Conservation (phyloP, 2,888 invertebrate species). For the Diarsia rubi region DNA sequence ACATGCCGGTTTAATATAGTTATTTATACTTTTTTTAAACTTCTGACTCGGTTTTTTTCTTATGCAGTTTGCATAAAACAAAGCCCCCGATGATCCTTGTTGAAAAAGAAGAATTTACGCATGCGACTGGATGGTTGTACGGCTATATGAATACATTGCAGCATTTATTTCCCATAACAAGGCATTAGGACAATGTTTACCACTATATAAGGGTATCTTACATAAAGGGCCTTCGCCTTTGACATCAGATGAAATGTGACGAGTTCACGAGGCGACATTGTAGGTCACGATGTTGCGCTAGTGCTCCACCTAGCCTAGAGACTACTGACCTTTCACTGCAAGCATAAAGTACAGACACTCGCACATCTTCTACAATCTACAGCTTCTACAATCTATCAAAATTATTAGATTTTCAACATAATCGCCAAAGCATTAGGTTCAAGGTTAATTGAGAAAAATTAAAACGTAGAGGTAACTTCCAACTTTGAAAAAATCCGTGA, state of each 20-base stretch:
- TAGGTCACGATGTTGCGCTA: constrained; percentile 35
- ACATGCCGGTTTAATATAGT: no score
- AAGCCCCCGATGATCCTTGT: background rate
- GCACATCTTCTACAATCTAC: no score
- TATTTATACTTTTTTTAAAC: no score
- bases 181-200: background rate
- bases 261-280: constrained; percentile 39
- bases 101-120: no score
- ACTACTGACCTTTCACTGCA: constrained; percentile 46
- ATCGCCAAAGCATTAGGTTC: no score
- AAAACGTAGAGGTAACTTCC: no score
- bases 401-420: no score
- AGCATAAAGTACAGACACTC: background rate
- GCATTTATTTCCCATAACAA: background rate
- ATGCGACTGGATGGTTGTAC: background rate
- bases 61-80: background rate
- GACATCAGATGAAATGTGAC: constrained; percentile 48
- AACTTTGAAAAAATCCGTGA: background rate
- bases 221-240: constrained; percentile 53
- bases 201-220: background rate
- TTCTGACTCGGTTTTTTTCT: no score
- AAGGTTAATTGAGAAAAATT: no score
- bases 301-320: constrained; percentile 15
- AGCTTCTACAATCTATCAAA: no score
- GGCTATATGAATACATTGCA: background rate